Evolutionary conservation across 2,113 vertebrate species (phyloP).

Genomic region (Danio rerio): DNA sequence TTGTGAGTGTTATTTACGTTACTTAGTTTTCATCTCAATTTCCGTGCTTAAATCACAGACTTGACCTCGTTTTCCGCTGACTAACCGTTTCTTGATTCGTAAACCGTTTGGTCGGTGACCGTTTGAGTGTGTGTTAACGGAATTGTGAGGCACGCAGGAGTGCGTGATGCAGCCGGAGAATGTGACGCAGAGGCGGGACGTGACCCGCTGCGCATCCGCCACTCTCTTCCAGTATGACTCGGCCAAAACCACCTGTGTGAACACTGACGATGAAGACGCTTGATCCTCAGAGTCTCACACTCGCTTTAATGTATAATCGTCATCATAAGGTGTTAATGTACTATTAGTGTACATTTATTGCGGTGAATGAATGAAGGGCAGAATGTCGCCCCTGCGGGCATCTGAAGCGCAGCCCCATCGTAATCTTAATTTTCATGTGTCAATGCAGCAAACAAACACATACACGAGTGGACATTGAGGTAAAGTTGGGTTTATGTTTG

Average conservation of each 20-base stretch:
- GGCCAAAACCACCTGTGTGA: background rate
- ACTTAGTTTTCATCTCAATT: no score
- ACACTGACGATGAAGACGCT: background rate
- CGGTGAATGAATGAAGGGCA: background rate
- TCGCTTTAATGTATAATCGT: no score
- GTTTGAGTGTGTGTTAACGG: background rate
- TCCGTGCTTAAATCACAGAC: background rate
- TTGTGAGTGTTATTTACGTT: no score
- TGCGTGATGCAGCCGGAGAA: conserved; percentile 64
- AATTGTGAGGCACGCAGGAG: background rate
- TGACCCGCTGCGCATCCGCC: conserved; percentile 70
- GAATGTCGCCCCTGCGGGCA: background rate
- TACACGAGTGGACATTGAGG: no score
- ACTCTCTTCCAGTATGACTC: background rate
- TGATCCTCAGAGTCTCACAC: background rate
- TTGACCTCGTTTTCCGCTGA: background rate
- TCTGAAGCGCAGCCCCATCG: background rate
- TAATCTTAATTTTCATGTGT: no score
- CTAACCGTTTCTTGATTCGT: background rate
- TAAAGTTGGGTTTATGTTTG: no score
- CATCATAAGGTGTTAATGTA: no score
- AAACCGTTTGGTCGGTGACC: background rate
- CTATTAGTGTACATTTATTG: no score
- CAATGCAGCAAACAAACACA: no score
- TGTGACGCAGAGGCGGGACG: conserved; percentile 79